phyloP scores from a whole-genome alignment of 2,113 vertebrate species.

The Saiga tatarica region DNA sequence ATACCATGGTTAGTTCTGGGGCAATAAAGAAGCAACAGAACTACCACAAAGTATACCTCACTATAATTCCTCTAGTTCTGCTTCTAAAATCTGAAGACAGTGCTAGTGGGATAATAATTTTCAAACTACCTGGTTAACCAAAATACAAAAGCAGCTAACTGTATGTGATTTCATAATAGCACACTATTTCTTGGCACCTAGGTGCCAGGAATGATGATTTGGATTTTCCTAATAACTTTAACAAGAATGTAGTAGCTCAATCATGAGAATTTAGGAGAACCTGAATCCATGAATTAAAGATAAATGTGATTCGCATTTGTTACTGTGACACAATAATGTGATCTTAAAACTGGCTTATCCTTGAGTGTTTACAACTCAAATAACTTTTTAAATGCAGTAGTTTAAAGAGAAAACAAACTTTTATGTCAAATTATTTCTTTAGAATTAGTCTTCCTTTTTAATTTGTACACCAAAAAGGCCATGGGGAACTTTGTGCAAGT shows the following conservation, averaged over 20 bases:
- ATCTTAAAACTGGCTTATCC: constrained; percentile 54
- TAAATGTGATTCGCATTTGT: constrained; percentile 61
- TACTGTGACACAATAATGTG: constrained; percentile 67
- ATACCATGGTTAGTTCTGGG: constrained; percentile 59
- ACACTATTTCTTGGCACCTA: constrained; percentile 26
- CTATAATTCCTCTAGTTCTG: constrained; percentile 62
- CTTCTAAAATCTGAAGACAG: constrained; percentile 48
- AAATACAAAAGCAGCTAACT: constrained; percentile 65
- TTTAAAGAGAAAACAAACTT: constrained; percentile 4
- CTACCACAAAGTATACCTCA: constrained; percentile 72
- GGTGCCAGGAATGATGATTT: constrained; percentile 49
- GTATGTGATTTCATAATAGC: constrained; percentile 51
- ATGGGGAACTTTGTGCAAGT: constrained; percentile 59
- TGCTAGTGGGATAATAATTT: constrained; percentile 56
- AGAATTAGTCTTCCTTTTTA: constrained; percentile 61
- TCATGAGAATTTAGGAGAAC: constrained; percentile 53
- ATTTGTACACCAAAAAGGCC: constrained; percentile 49
- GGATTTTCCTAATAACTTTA: constrained; percentile 62
- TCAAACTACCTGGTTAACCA: constrained; percentile 70
- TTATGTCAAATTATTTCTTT: constrained; percentile 43
- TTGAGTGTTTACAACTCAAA: constrained; percentile 70
- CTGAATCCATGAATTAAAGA: constrained; percentile 50
- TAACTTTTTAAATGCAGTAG: constrained; percentile 43
- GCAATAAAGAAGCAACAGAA: constrained; percentile 54
- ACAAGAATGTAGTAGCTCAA: constrained; percentile 57